Conservation (phyloP, 1,140 invertebrate species). For the Lerema accius region DNA sequence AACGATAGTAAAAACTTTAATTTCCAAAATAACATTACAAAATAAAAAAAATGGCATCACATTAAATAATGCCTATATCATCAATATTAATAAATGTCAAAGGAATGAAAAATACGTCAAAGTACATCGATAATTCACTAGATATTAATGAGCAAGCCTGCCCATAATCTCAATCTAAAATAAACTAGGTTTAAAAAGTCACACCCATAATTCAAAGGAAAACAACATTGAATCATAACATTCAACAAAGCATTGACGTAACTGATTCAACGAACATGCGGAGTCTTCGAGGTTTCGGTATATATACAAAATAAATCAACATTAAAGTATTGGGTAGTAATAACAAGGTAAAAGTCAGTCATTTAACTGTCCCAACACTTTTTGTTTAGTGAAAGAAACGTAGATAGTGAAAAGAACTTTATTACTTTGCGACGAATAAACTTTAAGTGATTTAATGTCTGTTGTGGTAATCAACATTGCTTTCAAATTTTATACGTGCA, state of each 20-base stretch:
- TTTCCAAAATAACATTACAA: too few species aligned
- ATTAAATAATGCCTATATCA: too few species aligned
- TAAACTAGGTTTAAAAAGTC: neutral
- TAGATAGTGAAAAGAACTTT: neutral
- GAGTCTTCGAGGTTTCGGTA: neutral
- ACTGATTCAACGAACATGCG: conserved; percentile 15
- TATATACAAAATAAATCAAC: conserved; percentile 12
- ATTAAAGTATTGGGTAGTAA: conserved; percentile 15
- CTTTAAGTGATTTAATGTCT: too few species aligned
- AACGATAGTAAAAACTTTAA: too few species aligned
- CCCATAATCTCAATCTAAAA: too few species aligned
- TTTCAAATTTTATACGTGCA: too few species aligned
- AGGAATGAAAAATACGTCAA: too few species aligned
- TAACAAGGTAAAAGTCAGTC: conserved; percentile 21
- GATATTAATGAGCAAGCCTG: too few species aligned
- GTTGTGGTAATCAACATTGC: too few species aligned
- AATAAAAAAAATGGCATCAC: too few species aligned
- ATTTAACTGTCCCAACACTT: conserved; percentile 26
- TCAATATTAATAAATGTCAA: too few species aligned
- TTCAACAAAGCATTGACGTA: neutral
- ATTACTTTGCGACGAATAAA: neutral
- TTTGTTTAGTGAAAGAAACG: conserved; percentile 5
- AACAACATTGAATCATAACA: neutral
- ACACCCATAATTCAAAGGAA: neutral
- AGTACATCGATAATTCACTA: too few species aligned